Evolutionary conservation across 1,140 invertebrate species (phyloP), one percentile per base, ranked within the genome.

Genomic region (Tribolium madens): DNA sequence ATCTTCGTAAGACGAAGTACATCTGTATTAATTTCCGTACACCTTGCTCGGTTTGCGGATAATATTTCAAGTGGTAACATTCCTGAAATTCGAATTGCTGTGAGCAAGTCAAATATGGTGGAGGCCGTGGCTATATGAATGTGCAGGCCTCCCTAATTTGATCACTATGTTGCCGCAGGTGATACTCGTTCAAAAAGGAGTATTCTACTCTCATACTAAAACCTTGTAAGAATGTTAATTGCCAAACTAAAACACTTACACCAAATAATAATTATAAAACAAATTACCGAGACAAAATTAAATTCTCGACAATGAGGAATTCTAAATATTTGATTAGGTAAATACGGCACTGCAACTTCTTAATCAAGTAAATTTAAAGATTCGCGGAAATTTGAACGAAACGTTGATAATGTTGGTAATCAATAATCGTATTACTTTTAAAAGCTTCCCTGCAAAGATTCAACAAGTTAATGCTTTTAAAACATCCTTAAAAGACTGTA

Each of bases 221-320:
- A 64, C 57, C 57, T 14, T 31, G 21, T 64, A 64, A 64, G 57
- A 64, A 64, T 64, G 57, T 64, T 64, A 64, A 64, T 64, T 64
- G 26, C 57, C 21, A 26, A 64, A 64, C 57, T 64, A 64, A 60
- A 64, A 64, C 57, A 33, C 57, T 64, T 64, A 21, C 57, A 64
- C 57, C n/a, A 64, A 64, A 64, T 64, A 64, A 64, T 64, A 64
- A 64, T 64, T 64, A 64, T 31, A 64, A 64, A 64, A 64, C 57
- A 64, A 64, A 64, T 64, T 64, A 64, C 57, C 3, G 26, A 31
- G 57, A 33, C 57, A 64, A 64, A 64, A 64, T 64, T 64, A 64
- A 64, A 64, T 64, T 64, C 57, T 64, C 57, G 3, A 13, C 10
- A 12, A 64, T 64, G 57, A 64, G 57, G 57, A 64, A 64, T 64